Evolutionary conservation across 1,140 invertebrate genomes (phyloP), one percentile per base, ranked within the genome.

Genomic region (Colletes gigas): DNA sequence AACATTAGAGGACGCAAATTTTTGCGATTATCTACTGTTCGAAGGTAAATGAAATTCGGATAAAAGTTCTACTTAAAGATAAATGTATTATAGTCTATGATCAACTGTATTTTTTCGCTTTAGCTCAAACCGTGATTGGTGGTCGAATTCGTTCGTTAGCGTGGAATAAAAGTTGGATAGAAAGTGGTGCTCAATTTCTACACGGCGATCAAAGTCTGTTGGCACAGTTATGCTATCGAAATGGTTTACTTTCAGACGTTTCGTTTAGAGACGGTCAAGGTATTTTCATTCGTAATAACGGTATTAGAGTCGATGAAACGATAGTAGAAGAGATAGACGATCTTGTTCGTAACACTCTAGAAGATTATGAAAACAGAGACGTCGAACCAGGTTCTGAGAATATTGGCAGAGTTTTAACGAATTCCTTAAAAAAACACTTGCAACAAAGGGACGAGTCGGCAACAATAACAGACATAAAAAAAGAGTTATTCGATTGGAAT

Each of bases 151-250:
- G 92, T 30, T 95, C 95, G 0, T 78, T 93, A 21, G 39, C 83
- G 17, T 91, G 94, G 81, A 89, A 92, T 74, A 89, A 92, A 9
- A 86, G 88, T 15, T 89, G 92, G 79, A 83, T 95, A 82, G 97
- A 97, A 90, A 79, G 95, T 12, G 96, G 97, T 15, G 96, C 96
- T 10, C 96, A 97, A 90, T 97, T 96, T 95, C 92, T 97, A 41
- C 96, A 97, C 82, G 96, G 96, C 4, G 92, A 95, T 81, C 90
- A 95, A 66, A 95, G 96, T 91, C 79, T 89, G 19, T 89, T 97
- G 5, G 92, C 88, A 8, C 50, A 85, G 62, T 82, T 91, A 15
- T 89, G 90, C 69, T 62, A 79, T 10, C 17, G 90, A 44, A 94
- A 94, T 86, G 67, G 94, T 74, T 89, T 95, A 67, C 52, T 96